Conservation (phyloP, 2,888 invertebrate genomes). For the Boloria euphrosyne region DNA sequence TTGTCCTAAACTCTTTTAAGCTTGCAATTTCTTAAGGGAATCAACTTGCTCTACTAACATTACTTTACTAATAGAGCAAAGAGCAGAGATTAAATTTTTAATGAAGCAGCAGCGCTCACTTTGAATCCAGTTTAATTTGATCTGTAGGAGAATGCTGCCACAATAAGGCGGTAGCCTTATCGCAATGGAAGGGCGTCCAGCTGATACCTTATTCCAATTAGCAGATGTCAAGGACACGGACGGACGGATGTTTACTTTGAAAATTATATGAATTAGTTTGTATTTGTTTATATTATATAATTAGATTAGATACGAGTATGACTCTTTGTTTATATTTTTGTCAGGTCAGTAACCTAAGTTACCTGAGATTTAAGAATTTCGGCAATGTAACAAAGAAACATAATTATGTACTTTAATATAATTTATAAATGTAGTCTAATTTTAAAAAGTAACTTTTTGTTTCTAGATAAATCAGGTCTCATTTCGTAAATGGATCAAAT, state of each 20-base stretch:
- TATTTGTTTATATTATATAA: not conserved
- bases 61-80: constrained; percentile 27
- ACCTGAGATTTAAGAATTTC: too few species aligned
- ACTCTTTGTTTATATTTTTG: not conserved
- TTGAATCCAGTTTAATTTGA: constrained; percentile 33
- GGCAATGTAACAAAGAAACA: too few species aligned
- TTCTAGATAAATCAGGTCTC: too few species aligned
- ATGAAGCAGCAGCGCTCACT: constrained; percentile 32
- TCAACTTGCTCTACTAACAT: constrained; percentile 17
- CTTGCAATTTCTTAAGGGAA: not conserved
- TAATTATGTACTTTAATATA: too few species aligned
- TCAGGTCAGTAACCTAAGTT: too few species aligned
- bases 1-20: not conserved
- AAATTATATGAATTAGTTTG: constrained; percentile 4
- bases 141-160: constrained; percentile 25
- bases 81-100: constrained; percentile 34
- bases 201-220: constrained; percentile 29
- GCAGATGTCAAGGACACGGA: constrained; percentile 20
- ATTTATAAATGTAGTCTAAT: too few species aligned
- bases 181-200: constrained; percentile 25
- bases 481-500: too few species aligned
- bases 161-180: constrained; percentile 28
- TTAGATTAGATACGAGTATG: not conserved
- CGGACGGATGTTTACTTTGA: constrained; percentile 15
- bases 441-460: too few species aligned